Conservation (phyloP, 2,888 invertebrate species). For the Iselma pallidipennis region DNA sequence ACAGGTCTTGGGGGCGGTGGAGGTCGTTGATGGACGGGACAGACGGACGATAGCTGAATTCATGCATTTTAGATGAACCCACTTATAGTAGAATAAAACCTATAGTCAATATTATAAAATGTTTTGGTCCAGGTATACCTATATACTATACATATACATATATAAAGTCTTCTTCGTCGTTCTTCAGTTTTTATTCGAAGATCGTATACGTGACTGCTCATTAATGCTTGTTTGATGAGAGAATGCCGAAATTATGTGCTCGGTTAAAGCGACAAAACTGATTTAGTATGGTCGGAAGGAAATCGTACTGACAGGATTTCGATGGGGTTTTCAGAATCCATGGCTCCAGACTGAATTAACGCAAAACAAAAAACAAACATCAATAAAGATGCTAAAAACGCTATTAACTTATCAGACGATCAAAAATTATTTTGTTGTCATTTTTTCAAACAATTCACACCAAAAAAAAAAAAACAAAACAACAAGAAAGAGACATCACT, state of each 20-base stretch:
- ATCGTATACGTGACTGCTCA: conserved; percentile 31
- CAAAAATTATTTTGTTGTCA: neutral
- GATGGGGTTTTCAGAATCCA: neutral
- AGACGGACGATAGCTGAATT: neutral
- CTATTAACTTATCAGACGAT: neutral
- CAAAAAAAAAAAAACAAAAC: neutral
- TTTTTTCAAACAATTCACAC: neutral
- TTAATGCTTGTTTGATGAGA: conserved; percentile 29
- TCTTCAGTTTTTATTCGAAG: neutral
- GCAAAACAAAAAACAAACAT: neutral
- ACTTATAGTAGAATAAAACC: conserved; percentile 50
- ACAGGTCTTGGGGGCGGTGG: conserved; percentile 28
- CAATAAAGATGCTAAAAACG: neutral
- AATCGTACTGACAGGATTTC: conserved; percentile 10
- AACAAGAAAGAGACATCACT: neutral
- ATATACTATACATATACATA: conserved; percentile 18
- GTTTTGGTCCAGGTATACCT: conserved; percentile 40
- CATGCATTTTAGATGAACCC: conserved; percentile 19
- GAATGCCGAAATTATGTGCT: conserved; percentile 33
- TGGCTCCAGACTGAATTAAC: neutral
- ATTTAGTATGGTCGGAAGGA: conserved; percentile 15
- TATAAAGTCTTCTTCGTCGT: neutral
- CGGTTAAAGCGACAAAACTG: conserved; percentile 31
- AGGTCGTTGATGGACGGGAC: conserved; percentile 14
- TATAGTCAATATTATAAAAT: conserved; percentile 46